Evolutionary conservation across 2,888 invertebrate genomes (phyloP), one percentile per base, ranked within the genome.

Genomic region (Acronicta alni): DNA sequence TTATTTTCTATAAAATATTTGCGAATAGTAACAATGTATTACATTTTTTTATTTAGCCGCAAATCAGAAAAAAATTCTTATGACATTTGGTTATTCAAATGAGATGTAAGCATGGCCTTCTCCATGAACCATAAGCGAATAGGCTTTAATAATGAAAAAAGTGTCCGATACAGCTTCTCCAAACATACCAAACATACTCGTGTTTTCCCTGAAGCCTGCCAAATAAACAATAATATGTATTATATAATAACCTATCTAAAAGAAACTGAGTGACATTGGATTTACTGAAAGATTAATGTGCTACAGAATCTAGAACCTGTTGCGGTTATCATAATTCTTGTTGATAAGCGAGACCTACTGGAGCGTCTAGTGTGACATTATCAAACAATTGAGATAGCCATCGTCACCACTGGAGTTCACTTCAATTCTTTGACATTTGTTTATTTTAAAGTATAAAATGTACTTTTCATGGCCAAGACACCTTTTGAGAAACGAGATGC

Each of bases 201-300:
- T n/a, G n/a, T n/a, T n/a, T n/a, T n/a, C n/a, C n/a, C n/a, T n/a
- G n/a, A n/a, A n/a, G n/a, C n/a, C n/a, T n/a, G n/a, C n/a, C 5
- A 1, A 15, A 46, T 39, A 15, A 67, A 30, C 20, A 6, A 17
- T 43, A 46, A 16, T 38, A 35, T n/a, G 26, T 37, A 7, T 56
- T 53, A 65, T 38, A 15, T 59, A 46, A 56, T 59, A 51, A 57
- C 35, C 12, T 2, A 17, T 42, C 20, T 41, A 32, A 23, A 37
- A 14, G 16, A 68, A 39, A 18, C 10, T 49, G 70, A 52, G 53
- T 68, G 70, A 56, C 52, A 57, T 57, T 23, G 54, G 57, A 57
- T 55, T 55, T 48, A 45, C 51, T 3, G 18, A 9, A 23, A 66
- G 62, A 66, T 72, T 54, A 57, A 69, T 59, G 47, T 52, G n/a